A percentile compares a stretch with the other conserved stretches of the same genome.
Conservation (phyloP, 2,888 invertebrate species). For the Mythimna impura region DNA sequence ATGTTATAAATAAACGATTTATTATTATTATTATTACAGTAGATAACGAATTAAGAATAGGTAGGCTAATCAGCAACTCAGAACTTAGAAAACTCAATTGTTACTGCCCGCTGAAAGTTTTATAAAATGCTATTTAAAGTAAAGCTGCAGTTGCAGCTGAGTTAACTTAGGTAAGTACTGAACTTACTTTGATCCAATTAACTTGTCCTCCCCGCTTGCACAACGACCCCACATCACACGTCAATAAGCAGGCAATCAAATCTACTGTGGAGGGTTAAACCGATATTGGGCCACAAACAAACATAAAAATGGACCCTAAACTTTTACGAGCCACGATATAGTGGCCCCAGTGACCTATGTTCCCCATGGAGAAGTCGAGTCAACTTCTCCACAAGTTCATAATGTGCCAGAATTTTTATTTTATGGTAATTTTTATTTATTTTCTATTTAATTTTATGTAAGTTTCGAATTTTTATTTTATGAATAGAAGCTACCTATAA, state of each 20-base stretch:
- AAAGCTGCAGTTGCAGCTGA: too few relatives aligned
- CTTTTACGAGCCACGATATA: slow-evolving; percentile 83
- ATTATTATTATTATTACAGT: too few relatives aligned
- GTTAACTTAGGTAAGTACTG: neutral
- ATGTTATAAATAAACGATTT: too few relatives aligned
- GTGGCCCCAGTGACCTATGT: slow-evolving; percentile 82
- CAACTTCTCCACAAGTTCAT: slow-evolving; percentile 45
- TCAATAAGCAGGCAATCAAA: slow-evolving; percentile 83
- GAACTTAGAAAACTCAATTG: too few relatives aligned
- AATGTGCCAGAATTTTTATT: slow-evolving; percentile 50
- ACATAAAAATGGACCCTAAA: slow-evolving; percentile 88
- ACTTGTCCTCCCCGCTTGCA: slow-evolving; percentile 43
- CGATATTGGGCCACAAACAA: slow-evolving; percentile 86
- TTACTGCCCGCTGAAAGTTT: too few relatives aligned
- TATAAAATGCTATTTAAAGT: too few relatives aligned
- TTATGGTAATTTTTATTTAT: slow-evolving; percentile 21
- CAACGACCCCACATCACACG: slow-evolving; percentile 54
- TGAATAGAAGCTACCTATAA: slow-evolving; percentile 22
- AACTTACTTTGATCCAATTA: neutral
- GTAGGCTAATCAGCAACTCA: too few relatives aligned
- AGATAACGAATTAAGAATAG: too few relatives aligned
- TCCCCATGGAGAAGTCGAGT: slow-evolving; percentile 52
- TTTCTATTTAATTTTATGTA: slow-evolving; percentile 29
- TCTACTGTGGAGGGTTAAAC: slow-evolving; percentile 78
- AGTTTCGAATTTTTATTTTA: too few relatives aligned